Evolutionary conservation across 1,140 invertebrate genomes (phyloP).

Genomic region (Trachelipus rathkii): DNA sequence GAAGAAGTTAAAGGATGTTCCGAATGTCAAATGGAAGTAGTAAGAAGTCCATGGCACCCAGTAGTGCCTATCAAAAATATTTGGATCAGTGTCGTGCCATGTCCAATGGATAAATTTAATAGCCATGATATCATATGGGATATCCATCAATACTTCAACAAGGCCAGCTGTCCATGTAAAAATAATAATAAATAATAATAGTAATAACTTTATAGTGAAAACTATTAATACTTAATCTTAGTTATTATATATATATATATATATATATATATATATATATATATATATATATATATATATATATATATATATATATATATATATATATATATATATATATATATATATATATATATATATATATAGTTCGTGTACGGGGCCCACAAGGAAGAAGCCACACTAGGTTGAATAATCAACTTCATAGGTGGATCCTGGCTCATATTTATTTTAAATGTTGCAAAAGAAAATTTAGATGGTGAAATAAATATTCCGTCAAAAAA

Average conservation of each 20-base stretch:
- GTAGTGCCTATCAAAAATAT: constrained; percentile 71
- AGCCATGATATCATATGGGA: constrained; percentile 74
- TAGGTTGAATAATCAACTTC: too few relatives aligned
- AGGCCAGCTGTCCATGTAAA: constrained; percentile 59
- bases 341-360: neutral
- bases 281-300: neutral
- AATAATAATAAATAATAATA: constrained; percentile 22
- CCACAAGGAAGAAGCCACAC: too few relatives aligned
- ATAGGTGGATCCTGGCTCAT: too few relatives aligned
- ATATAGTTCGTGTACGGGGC: too few relatives aligned
- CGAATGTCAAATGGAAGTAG: constrained; percentile 73
- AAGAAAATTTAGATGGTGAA: too few relatives aligned
- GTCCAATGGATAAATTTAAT: constrained; percentile 78
- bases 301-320: too few relatives aligned
- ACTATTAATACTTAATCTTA: too few relatives aligned
- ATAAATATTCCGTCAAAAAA: too few relatives aligned
- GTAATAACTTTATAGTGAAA: neutral
- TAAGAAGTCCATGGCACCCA: constrained; percentile 73
- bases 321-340: too few relatives aligned
- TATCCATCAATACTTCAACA: constrained; percentile 66
- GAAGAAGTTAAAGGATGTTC: constrained; percentile 65
- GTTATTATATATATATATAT: too few relatives aligned
- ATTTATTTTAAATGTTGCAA: too few relatives aligned
- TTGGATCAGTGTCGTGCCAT: constrained; percentile 80
- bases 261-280: neutral